Evolutionary conservation across 1,140 invertebrate species (phyloP).

Genomic region (Drosophila ficusphila): DNA sequence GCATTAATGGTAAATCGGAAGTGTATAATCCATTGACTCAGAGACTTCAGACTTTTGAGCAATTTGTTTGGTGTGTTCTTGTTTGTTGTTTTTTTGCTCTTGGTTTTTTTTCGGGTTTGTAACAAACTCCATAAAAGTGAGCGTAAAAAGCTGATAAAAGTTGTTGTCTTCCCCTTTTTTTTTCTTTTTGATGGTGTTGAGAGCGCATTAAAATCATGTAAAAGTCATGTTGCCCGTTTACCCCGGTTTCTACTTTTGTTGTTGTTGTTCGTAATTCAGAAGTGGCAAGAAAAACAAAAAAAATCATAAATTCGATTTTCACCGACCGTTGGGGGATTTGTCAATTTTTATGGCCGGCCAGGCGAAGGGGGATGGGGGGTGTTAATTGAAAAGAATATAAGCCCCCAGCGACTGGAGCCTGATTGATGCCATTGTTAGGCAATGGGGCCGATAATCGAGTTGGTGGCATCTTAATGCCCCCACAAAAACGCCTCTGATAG

Average conservation of each 20-base stretch:
- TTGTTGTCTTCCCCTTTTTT: constrained; percentile 7
- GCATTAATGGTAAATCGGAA: constrained; percentile 25
- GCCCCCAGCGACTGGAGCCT: constrained; percentile 4
- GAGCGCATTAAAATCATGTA: constrained; percentile 10
- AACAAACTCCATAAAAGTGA: constrained; percentile 10
- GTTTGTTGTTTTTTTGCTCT: constrained; percentile 18
- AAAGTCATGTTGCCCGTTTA: constrained; percentile 3
- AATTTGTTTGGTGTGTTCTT: constrained; percentile 14
- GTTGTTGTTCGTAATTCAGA: constrained; percentile 3
- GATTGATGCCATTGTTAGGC: constrained; percentile 28
- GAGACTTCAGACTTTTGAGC: not conserved
- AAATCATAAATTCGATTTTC: constrained; percentile 41
- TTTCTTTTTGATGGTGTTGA: constrained; percentile 10
- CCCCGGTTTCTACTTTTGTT: constrained; percentile 27
- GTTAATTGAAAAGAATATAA: constrained; percentile 30
- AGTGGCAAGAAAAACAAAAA: constrained; percentile 37
- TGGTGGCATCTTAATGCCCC: constrained; percentile 1
- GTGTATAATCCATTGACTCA: not conserved
- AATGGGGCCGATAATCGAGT: constrained; percentile 11
- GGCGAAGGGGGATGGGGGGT: not conserved
- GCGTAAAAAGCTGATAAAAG: constrained; percentile 1
- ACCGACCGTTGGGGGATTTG: not conserved
- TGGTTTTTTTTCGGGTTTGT: too few species aligned
- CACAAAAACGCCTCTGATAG: not conserved
- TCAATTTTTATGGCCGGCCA: not conserved